A percentile compares a stretch with the other conserved stretches of the same genome.
Conservation (phyloP, 92 coral and sea anemone species). For the Porites rus region DNA sequence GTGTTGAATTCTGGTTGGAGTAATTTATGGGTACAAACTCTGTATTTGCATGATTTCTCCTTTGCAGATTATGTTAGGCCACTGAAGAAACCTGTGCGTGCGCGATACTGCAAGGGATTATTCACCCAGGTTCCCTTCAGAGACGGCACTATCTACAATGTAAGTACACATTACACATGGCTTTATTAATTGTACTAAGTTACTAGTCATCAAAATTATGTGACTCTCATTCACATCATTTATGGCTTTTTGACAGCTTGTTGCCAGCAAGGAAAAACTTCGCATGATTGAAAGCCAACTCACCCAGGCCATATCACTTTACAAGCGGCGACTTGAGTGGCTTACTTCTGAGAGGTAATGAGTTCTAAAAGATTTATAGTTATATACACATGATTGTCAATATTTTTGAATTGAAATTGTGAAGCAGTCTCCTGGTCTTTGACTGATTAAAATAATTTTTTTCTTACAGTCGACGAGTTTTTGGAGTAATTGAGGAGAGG, state of each 20-base stretch:
- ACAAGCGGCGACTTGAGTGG: conserved; percentile 96
- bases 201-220: too few species aligned
- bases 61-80: conserved; percentile 89
- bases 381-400: too few species aligned
- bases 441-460: not conserved
- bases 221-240: not conserved
- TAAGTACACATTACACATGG: conserved; percentile 37
- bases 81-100: conserved; percentile 94
- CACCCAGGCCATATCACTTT: conserved; percentile 80
- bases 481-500: conserved; percentile 95
- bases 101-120: conserved; percentile 95
- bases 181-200: not conserved
- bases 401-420: too few species aligned
- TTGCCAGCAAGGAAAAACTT: conserved; percentile 88
- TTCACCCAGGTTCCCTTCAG: conserved; percentile 96
- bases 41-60: not conserved
- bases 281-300: conserved; percentile 83
- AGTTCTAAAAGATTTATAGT: too few species aligned
- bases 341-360: conserved; percentile 93
- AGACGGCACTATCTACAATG: conserved; percentile 97
- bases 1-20: not conserved
- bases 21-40: not conserved
- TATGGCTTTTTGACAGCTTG: conserved; percentile 38
- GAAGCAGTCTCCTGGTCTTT: too few species aligned
- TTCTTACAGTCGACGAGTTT: conserved; percentile 84